Base-by-base conservation (phyloP, 2,113 vertebrate species). In the Pelecanus crispus region DNA sequence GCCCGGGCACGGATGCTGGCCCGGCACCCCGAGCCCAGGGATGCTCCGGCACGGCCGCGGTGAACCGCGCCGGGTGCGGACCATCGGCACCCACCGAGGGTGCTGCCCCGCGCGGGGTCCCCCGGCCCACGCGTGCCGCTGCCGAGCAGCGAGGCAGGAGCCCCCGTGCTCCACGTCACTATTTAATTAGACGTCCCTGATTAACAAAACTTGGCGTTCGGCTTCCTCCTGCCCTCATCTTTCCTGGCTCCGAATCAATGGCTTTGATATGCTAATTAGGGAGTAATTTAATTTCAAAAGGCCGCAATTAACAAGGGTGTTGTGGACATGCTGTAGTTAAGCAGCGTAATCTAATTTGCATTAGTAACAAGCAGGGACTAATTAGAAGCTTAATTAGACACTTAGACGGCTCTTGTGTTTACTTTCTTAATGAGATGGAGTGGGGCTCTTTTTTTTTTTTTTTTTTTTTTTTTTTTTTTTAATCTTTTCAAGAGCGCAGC, bases 241-340 rank as follows among this genome's bases (percentile, higher is more conserved):
- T 98, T 98, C 97, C 98, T 98, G 98, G 98, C 99, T 98, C 98
- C 93, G 98, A 99, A 99, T 99, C 99, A 99, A 99, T 99, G 99
- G 99, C 99, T 99, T 99, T 99, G 99, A 99, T 99, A 99, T 99
- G 99, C 99, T 99, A 99, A 99, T 99, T 99, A 99, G 99, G 97
- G 98, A 99, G 99, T 99, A 99, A 99, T 99, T 99, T 99, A 99
- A 99, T 99, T 99, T 99, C 99, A 99, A 99, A 99, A 99, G 99
- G 99, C 99, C 99, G 99, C 99, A 99, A 99, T 99, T 99, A 99
- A 99, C 99, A 99, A 99, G 99, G 98, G 98, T 99, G 99, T 99
- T 99, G 99, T 99, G 99, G 99, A 99, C 99, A 99, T 98, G 99
- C 99, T 99, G 99, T 99, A 99, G 99, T 99, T 99, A 99, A 99